phyloP scores from a whole-genome alignment of 2,888 invertebrate species.

The Monochamus alternatus region DNA sequence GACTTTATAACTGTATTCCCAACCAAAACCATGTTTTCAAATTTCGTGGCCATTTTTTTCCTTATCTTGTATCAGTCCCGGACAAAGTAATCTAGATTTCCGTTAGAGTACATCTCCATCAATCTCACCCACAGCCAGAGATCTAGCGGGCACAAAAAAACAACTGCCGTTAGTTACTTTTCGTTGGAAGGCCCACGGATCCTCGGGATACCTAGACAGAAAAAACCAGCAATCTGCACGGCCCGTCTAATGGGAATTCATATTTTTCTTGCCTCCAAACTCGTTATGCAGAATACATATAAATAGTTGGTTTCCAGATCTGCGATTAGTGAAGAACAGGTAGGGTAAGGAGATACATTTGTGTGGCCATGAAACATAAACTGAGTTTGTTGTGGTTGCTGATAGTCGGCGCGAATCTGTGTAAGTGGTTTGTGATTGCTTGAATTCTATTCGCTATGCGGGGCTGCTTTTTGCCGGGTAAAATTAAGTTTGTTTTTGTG shows the following conservation, averaged over 20 bases:
- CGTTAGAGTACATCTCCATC: background rate
- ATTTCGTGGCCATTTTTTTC: no score
- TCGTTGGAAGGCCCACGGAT: constrained; percentile 1
- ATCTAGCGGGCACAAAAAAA: background rate
- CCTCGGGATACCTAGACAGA: constrained; percentile 21
- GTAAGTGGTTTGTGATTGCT: constrained; percentile 40
- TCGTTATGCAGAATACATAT: constrained; percentile 42
- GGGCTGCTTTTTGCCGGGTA: background rate
- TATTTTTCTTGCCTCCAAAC: constrained; percentile 31
- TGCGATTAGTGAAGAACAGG: constrained; percentile 47
- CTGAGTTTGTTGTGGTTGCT: constrained; percentile 45
- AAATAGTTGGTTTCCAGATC: constrained; percentile 45
- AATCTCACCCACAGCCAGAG: background rate
- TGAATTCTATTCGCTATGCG: background rate
- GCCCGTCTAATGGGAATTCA: constrained; percentile 25
- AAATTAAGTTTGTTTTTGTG: constrained; percentile 36
- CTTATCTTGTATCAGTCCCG: no score
- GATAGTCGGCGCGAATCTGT: constrained; percentile 47
- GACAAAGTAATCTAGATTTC: background rate
- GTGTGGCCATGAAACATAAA: constrained; percentile 49
- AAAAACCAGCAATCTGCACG: constrained; percentile 13
- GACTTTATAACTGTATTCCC: no score
- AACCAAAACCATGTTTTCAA: no score
- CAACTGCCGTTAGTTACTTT: background rate
- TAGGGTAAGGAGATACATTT: constrained; percentile 43